Base-by-base conservation (phyloP, 2,113 vertebrate species). In the Ameiurus melas region DNA sequence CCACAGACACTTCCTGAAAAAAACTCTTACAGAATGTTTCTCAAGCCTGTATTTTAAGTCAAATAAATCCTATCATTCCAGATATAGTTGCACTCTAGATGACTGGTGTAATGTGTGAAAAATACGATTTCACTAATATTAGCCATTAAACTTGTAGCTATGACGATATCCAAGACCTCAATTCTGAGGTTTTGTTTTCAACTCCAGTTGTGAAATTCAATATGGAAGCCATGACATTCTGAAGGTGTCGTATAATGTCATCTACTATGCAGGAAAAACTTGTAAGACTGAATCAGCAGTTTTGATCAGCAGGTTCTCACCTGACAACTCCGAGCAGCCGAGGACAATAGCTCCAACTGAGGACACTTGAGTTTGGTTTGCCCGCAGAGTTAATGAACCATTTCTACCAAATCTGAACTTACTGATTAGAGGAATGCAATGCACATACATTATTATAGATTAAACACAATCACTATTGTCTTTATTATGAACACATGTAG, bases 21-120 rank as follows among this genome's bases (percentile, higher is more conserved):
- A 30, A 73, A 22, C 53, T 14, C 16, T 81, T 62, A 13, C 57
- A n/a, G 62, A 80, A 81, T 81, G 62, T 81, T 81, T 81, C 57
- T 51, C 16, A 57, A 81, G 9, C 22, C 20, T 81, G 43, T 87
- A 57, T 87, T 36, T 81, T 55, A 39, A 58, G 14, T 82, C 33
- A 73, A 83, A 80, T 78, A 86, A 86, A 86, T 62, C 14, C 20
- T 43, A 77, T 64, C 30, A 78, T 51, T 25, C 3, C 17, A 73
- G 25, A 73, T 47, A 43, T 68, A 62, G 22, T 83, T 62, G 57
- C 30, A 36, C 10, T 60, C 33, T 27, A 83, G 53, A 80, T 20
- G 7, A 33, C 6, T 25, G 27, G 55, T 53, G 47, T 51, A 51
- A 51, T 51, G 47, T 51, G 9, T 16, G 20, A 12, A 57, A 22